Evolutionary conservation across 2,888 invertebrate species (phyloP).

Genomic region (Acleris laterana): DNA sequence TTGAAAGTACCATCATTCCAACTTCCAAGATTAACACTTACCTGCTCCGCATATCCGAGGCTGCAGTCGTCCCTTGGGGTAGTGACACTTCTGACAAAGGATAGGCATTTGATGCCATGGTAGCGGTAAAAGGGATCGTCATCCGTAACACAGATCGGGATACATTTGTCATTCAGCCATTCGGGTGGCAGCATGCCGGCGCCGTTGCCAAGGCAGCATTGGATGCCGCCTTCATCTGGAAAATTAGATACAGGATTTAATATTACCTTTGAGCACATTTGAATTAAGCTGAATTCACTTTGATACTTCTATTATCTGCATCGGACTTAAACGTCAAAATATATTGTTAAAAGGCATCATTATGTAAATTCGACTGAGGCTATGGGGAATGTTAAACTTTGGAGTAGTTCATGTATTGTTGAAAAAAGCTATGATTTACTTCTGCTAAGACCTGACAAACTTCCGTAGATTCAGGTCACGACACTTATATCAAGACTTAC

Average conservation of each 20-base stretch:
- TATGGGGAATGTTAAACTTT: too few species aligned
- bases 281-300: too few species aligned
- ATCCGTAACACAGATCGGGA: conserved; percentile 83
- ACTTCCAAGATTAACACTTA: conserved; percentile 45
- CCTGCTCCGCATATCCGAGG: conserved; percentile 85
- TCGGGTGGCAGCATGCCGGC: conserved; percentile 68
- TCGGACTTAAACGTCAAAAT: too few species aligned
- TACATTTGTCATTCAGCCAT: conserved; percentile 83
- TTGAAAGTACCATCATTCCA: background rate
- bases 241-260: background rate
- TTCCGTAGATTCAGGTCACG: too few species aligned
- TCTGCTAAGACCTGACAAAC: too few species aligned
- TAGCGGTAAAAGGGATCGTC: conserved; percentile 81
- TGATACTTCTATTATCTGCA: too few species aligned
- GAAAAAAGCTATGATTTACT: too few species aligned
- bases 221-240: conserved; percentile 78
- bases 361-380: too few species aligned
- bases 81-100: conserved; percentile 85
- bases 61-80: conserved; percentile 82
- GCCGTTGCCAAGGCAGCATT: conserved; percentile 79
- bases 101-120: conserved; percentile 82
- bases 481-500: conserved; percentile 50
- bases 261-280: too few species aligned
- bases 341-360: too few species aligned
- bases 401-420: too few species aligned